Conservation (phyloP, 2,113 vertebrate genomes). For the Aldabrachelys gigantea region DNA sequence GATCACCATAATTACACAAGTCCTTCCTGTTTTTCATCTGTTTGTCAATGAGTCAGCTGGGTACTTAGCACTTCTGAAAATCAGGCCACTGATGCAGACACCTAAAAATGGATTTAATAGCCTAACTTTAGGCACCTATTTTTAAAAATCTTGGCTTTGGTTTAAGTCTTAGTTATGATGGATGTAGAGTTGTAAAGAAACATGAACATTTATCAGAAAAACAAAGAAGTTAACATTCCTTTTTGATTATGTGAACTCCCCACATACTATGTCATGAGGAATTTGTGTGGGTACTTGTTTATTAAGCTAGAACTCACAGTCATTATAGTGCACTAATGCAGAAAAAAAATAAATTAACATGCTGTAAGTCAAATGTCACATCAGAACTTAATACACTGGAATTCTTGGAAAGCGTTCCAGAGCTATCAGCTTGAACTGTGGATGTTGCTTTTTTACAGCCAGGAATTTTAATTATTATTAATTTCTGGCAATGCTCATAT, state of each 20-base stretch:
- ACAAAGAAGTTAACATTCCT: slow-evolving; percentile 66
- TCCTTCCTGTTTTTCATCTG: not conserved
- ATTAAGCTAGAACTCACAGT: slow-evolving; percentile 49
- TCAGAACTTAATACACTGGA: slow-evolving; percentile 58
- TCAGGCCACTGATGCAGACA: not conserved
- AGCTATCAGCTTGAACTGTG: slow-evolving; percentile 14
- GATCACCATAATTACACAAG: not conserved
- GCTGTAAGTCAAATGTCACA: slow-evolving; percentile 67
- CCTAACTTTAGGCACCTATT: not conserved
- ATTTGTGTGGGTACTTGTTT: slow-evolving; percentile 79
- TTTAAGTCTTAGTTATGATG: not conserved
- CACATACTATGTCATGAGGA: slow-evolving; percentile 58
- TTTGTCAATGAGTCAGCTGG: not conserved
- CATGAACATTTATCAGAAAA: not conserved
- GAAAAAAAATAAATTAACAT: slow-evolving; percentile 42
- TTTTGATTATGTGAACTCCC: slow-evolving; percentile 64
- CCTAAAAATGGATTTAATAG: not conserved
- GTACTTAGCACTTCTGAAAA: not conserved
- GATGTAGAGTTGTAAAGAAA: slow-evolving; percentile 24
- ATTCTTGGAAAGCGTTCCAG: slow-evolving; percentile 65
- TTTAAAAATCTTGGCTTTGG: not conserved
- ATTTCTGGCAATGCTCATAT: slow-evolving; percentile 55
- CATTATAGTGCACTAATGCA: slow-evolving; percentile 26
- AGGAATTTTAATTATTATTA: slow-evolving; percentile 63
- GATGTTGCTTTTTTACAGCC: slow-evolving; percentile 40